A percentile compares a stretch with the other conserved stretches of the same genome.
These are phyloP conservation scores for Dendronephthya gigantea DNA, from an alignment of 64 coral and sea anemone species.

Conservation along the genomic window DNA sequence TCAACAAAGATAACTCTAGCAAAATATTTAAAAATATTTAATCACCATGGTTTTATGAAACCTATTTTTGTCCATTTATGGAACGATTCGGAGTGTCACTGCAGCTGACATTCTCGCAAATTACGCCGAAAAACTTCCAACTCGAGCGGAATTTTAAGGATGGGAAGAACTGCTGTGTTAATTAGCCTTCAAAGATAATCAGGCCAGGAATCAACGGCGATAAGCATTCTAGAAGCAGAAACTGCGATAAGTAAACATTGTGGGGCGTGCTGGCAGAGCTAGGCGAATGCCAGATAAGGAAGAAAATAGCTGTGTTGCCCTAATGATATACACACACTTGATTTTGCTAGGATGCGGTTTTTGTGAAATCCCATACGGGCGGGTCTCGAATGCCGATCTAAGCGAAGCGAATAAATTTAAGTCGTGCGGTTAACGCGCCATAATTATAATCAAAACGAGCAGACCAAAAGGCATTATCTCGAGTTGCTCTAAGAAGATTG, in stretches of 20 bases:
- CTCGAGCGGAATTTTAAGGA: not conserved
- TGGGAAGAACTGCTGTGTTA: not conserved
- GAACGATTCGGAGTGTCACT: not conserved
- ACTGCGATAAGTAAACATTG: not conserved
- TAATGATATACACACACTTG: not conserved
- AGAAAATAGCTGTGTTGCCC: not conserved
- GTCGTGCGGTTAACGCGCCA: not conserved
- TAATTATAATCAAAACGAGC: not conserved
- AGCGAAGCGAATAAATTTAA: not conserved
- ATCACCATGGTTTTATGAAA: not conserved
- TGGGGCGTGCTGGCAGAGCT: not conserved
- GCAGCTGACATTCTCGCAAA: not conserved
- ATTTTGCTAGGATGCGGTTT: not conserved
- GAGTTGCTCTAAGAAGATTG: not conserved
- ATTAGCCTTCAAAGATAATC: not conserved
- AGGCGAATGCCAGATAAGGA: not conserved
- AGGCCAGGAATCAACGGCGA: not conserved
- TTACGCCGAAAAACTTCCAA: not conserved
- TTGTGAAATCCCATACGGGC: not conserved
- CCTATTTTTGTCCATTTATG: not conserved
- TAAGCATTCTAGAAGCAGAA: not conserved
- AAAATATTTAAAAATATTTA: too few species aligned
- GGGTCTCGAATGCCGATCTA: not conserved
- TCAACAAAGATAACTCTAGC: too few species aligned
- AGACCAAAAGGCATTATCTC: not conserved